Base-by-base conservation (phyloP, 2,888 invertebrate species). In the Drosophila flavopinicola region DNA sequence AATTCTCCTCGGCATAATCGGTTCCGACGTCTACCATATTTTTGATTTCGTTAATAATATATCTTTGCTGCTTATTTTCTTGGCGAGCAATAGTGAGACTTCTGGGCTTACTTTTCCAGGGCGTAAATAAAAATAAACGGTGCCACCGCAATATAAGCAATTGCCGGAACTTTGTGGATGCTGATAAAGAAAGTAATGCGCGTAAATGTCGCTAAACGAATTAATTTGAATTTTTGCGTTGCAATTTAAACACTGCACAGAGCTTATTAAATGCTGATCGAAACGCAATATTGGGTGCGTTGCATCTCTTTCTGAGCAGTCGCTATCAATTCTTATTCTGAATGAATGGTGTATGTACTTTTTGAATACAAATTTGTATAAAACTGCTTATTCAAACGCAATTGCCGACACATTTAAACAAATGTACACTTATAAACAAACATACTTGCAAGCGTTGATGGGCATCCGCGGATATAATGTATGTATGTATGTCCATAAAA, bases 81-180 rank as follows among this genome's bases (percentile, higher is more conserved):
- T 39, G 88, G 85, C n/a, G 85, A 75, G 51, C 91, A 90, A 44
- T 82, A 88, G 45, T 90, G 90, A 66, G 17, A 78, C 60, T 59
- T 78, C 73, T 0, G 78, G 65, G n/a, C 56, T 49, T 7, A 66
- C 59, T 29, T 66, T 68, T 7, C 32, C 39, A 1, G 30, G 20
- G 2, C 65, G 39, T 15, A 66, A 54, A 42, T 88, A 90, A 27
- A 69, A 78, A 54, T 90, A 79, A 6, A 90, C 90, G 44, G 82
- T 85, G 11, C 89, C 89, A 7, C 67, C 48, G 37, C 90, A 91
- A 61, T 91, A 91, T 6, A 88, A 61, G 38, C 91, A 91, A 57
- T 78, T 75, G 2, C 33, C 54, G 45, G 51, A 72, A 38, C 66
- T 72, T 0, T 57, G 47, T n/a, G 42, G 56, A 61, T 88, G 89